Evolutionary conservation across 2,888 invertebrate genomes (phyloP).

Genomic region (Enoplolaimus lenunculus): DNA sequence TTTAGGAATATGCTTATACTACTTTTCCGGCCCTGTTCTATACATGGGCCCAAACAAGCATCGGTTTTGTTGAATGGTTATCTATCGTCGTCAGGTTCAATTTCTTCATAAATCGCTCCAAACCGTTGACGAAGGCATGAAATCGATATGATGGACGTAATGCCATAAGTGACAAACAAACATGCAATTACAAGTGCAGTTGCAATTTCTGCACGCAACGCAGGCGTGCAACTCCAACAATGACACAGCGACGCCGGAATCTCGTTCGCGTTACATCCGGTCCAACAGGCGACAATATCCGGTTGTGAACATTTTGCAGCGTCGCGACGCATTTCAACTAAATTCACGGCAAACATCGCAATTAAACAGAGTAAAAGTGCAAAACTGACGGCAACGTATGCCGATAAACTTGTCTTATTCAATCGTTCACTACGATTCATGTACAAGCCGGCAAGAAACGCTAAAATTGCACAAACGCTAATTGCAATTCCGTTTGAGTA

Average conservation of each 20-base stretch:
- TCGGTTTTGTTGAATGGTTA: too few relatives aligned
- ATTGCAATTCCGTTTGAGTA: slow-evolving; percentile 10
- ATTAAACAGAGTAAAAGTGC: not conserved
- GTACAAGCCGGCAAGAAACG: slow-evolving; percentile 10
- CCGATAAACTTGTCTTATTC: not conserved
- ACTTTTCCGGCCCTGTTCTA: too few relatives aligned
- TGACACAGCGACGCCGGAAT: not conserved
- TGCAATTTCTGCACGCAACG: not conserved
- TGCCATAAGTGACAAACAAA: not conserved
- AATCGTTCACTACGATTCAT: not conserved
- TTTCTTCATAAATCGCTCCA: not conserved
- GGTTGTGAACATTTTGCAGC: not conserved
- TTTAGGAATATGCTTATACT: too few relatives aligned
- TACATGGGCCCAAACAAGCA: too few relatives aligned
- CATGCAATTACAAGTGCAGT: not conserved
- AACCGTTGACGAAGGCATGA: not conserved
- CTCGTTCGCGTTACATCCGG: not conserved
- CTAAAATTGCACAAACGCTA: slow-evolving; percentile 2
- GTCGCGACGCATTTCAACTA: not conserved
- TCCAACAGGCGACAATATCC: not conserved
- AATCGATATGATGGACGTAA: not conserved
- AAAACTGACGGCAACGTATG: not conserved
- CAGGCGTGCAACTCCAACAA: not conserved
- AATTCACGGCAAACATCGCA: not conserved
- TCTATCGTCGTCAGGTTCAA: not conserved